These are phyloP conservation scores for Scolopax mira DNA, from an alignment of 2,113 vertebrate genomes.

Conservation along the genomic window DNA sequence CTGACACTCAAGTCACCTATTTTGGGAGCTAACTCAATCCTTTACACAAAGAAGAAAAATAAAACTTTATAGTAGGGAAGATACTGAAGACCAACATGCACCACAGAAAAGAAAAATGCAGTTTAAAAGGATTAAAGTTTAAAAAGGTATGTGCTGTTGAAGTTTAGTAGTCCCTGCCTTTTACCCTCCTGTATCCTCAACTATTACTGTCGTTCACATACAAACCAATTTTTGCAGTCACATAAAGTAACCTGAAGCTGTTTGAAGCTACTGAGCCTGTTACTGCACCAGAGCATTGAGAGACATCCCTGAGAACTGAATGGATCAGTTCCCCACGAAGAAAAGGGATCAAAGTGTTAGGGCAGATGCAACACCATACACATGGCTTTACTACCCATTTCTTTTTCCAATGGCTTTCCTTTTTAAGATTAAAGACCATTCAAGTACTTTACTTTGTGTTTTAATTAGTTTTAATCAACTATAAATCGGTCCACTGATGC, in stretches of 20 bases:
- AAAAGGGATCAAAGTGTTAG: neutral
- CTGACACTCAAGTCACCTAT: neutral
- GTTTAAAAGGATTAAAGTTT: neutral
- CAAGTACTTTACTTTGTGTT: neutral
- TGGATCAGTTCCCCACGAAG: neutral
- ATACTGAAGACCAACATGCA: neutral
- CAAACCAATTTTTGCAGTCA: neutral
- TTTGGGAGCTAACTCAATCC: neutral
- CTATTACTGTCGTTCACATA: neutral
- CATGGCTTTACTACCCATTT: neutral
- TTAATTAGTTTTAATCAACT: neutral
- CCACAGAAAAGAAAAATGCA: neutral
- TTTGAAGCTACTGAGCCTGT: neutral
- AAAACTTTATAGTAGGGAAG: neutral
- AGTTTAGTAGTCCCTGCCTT: neutral
- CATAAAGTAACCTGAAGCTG: neutral
- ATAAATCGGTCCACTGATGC: neutral
- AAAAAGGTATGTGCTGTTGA: neutral
- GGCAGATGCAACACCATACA: neutral
- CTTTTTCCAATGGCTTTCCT: neutral
- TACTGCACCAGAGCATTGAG: neutral
- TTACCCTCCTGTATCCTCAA: accelerated
- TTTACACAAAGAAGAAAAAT: neutral
- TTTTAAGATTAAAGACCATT: neutral
- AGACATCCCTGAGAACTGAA: neutral